phyloP scores from a whole-genome alignment of 1,140 invertebrate species.

The Mactra quadrangularis region DNA sequence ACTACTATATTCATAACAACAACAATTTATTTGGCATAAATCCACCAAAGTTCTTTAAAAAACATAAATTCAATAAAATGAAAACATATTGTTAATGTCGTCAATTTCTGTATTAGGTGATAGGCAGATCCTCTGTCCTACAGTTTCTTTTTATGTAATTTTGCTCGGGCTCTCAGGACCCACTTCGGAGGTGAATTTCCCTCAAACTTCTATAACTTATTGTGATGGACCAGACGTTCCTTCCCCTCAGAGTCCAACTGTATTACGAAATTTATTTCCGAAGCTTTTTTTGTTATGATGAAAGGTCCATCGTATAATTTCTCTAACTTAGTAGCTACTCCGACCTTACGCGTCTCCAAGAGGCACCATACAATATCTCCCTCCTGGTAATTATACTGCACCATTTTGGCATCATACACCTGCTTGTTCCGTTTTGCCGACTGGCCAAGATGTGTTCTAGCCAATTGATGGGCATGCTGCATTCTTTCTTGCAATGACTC shows the following conservation, averaged over 20 bases:
- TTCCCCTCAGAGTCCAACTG: neutral
- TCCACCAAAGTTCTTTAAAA: no score
- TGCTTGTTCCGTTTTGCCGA: neutral
- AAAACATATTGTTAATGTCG: no score
- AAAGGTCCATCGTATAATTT: neutral
- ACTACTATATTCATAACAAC: no score
- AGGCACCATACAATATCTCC: slow-evolving; percentile 5
- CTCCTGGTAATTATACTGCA: neutral
- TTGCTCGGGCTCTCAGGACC: neutral
- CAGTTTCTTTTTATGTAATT: no score
- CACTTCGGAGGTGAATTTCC: neutral
- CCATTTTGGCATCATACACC: neutral
- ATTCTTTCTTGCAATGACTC: neutral
- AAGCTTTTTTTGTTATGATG: neutral
- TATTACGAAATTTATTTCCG: neutral
- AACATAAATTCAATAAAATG: no score
- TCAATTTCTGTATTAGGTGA: no score
- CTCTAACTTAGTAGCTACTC: neutral
- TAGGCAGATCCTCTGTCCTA: no score
- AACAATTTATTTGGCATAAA: no score
- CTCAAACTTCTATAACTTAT: neutral
- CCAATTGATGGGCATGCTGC: neutral
- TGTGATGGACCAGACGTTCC: neutral
- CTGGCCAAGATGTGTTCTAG: neutral
- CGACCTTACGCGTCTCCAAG: neutral